phyloP scores from a whole-genome alignment of 2,113 vertebrate species.

The Grammomys dolichurus region DNA sequence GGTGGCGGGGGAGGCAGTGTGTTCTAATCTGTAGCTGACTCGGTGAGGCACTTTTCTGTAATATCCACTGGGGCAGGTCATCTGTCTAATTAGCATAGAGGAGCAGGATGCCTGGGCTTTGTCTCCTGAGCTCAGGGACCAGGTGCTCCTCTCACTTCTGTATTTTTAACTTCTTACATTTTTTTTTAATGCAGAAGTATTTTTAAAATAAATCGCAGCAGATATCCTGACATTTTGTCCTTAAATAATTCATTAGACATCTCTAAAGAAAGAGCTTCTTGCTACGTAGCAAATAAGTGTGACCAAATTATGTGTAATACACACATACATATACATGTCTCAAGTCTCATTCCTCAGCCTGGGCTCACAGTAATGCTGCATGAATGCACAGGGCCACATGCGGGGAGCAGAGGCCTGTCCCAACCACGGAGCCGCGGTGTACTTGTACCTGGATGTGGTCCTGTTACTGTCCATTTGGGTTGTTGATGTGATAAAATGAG shows the following conservation, averaged over 20 bases:
- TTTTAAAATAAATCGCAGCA: slow-evolving; percentile 66
- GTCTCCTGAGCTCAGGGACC: not conserved
- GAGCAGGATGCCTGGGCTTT: not conserved
- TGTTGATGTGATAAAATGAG: not conserved
- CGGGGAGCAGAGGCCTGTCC: not conserved
- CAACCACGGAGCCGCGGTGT: not conserved
- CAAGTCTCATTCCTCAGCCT: not conserved
- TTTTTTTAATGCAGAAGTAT: slow-evolving; percentile 58
- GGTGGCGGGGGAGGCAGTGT: too few species aligned
- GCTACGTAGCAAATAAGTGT: not conserved
- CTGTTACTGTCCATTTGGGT: not conserved
- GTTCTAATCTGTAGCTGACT: not conserved
- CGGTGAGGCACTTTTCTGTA: not conserved
- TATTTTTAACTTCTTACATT: slow-evolving; percentile 71
- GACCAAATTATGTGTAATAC: not conserved
- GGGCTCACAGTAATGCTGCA: not conserved
- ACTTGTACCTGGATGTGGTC: not conserved
- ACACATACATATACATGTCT: not conserved
- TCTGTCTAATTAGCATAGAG: not conserved
- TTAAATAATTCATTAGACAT: slow-evolving; percentile 69
- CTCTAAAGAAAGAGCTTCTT: slow-evolving; percentile 27
- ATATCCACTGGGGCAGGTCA: not conserved
- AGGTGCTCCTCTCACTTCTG: not conserved
- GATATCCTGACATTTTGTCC: slow-evolving; percentile 48
- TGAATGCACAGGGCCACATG: too few species aligned